Percentiles rank a stretch among this genome's conserved stretches.
phyloP scores from a whole-genome alignment of 1,140 invertebrate species.

The Drosophila erecta region DNA sequence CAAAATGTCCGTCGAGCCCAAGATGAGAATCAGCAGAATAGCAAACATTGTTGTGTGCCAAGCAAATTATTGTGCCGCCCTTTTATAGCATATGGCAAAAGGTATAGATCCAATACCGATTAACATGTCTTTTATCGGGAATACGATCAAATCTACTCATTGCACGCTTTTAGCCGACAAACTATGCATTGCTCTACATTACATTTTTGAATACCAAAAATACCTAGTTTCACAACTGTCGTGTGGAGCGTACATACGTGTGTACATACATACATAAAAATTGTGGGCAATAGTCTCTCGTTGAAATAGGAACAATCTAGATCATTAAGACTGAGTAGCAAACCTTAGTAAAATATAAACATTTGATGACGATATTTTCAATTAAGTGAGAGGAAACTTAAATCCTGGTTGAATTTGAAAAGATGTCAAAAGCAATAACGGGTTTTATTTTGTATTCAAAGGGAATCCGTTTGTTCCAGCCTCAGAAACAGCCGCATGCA shows the following conservation, averaged over 20 bases:
- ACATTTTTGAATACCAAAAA: background rate
- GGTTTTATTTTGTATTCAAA: background rate
- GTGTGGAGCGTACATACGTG: background rate
- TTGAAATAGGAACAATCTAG: too few relatives aligned
- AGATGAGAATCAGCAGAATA: background rate
- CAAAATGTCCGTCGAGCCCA: background rate
- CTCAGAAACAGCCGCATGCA: background rate
- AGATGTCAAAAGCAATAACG: too few relatives aligned
- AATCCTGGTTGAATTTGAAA: background rate
- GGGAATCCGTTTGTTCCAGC: background rate
- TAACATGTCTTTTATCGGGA: background rate
- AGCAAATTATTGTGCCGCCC: too few relatives aligned
- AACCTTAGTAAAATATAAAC: too few relatives aligned
- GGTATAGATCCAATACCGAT: background rate
- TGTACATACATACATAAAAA: too few relatives aligned
- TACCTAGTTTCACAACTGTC: background rate
- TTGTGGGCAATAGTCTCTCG: too few relatives aligned
- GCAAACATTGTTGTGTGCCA: background rate
- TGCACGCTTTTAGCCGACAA: background rate
- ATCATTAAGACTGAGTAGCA: too few relatives aligned
- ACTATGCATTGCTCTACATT: background rate
- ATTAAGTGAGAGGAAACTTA: too few relatives aligned
- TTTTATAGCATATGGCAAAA: background rate
- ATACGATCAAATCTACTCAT: background rate
- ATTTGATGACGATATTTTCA: too few relatives aligned